Evolutionary conservation across 1,140 invertebrate species (phyloP).

Genomic region (Oryctes rhinoceros): DNA sequence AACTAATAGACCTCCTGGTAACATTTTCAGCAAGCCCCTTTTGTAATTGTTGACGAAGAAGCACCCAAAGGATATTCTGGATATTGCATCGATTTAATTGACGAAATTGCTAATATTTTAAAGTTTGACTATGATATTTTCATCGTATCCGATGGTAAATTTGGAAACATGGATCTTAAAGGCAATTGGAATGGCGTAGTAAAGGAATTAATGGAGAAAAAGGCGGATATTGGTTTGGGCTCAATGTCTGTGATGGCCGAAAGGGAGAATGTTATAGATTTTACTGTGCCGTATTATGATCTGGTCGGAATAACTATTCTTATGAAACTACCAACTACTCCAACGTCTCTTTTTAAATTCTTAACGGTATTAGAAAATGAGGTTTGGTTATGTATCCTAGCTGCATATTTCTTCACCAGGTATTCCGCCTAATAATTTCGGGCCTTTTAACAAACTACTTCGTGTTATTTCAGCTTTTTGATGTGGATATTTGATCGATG

Average conservation of each 20-base stretch:
- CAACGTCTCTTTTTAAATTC: constrained; percentile 73
- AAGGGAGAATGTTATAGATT: constrained; percentile 71
- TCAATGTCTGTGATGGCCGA: constrained; percentile 70
- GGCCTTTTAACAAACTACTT: background rate
- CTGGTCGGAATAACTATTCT: constrained; percentile 71
- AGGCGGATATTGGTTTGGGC: constrained; percentile 68
- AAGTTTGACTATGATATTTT: constrained; percentile 69
- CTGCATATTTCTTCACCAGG: constrained; percentile 71
- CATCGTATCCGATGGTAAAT: constrained; percentile 63
- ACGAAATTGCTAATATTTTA: constrained; percentile 64
- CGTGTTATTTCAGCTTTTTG: constrained; percentile 63
- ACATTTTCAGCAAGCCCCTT: constrained; percentile 63
- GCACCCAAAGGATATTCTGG: constrained; percentile 62
- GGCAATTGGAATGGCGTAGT: constrained; percentile 70
- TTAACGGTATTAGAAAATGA: constrained; percentile 72
- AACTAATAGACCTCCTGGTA: constrained; percentile 26
- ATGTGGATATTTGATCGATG: constrained; percentile 73
- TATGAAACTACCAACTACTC: constrained; percentile 68
- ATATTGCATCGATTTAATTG: constrained; percentile 71
- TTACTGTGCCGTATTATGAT: constrained; percentile 73
- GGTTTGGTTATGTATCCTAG: constrained; percentile 74
- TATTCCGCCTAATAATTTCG: constrained; percentile 44
- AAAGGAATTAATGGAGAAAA: constrained; percentile 68
- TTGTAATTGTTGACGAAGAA: constrained; percentile 58
- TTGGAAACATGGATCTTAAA: constrained; percentile 66